phyloP scores from a whole-genome alignment of 2,797 vertebrate species.

The Xyrichtys novacula region DNA sequence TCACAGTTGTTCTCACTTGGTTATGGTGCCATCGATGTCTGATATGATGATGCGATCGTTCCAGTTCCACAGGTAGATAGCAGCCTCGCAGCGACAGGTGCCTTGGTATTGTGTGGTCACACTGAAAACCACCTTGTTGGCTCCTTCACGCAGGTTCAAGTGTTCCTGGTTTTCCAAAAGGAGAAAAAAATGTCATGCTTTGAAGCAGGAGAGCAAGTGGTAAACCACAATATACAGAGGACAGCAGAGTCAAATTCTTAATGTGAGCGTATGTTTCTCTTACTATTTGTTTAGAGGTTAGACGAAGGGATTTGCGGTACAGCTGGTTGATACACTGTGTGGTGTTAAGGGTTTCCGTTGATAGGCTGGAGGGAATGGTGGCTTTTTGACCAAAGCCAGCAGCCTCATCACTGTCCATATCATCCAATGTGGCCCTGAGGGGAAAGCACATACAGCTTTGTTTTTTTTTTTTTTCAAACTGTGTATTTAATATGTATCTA shows the following conservation, averaged over 20 bases:
- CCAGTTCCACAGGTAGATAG: constrained; percentile 97
- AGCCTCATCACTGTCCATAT: constrained; percentile 81
- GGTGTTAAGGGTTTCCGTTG: constrained; percentile 66
- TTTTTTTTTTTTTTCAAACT: too few species aligned
- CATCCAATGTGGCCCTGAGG: constrained; percentile 68
- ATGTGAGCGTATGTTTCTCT: constrained; percentile 40
- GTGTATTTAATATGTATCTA: too few species aligned
- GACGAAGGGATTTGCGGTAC: constrained; percentile 92
- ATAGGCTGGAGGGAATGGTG: constrained; percentile 42
- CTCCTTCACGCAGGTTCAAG: constrained; percentile 92
- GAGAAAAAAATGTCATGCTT: not conserved
- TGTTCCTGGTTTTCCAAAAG: constrained; percentile 76
- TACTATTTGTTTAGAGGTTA: constrained; percentile 92
- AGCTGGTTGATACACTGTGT: constrained; percentile 81
- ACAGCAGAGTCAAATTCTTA: not conserved
- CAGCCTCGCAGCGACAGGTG: constrained; percentile 94
- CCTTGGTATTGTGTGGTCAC: constrained; percentile 98
- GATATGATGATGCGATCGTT: constrained; percentile 94
- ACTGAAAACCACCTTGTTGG: constrained; percentile 93
- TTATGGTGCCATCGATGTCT: constrained; percentile 98
- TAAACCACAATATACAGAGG: not conserved
- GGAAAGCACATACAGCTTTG: constrained; percentile 25
- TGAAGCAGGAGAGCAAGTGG: not conserved
- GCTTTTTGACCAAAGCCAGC: constrained; percentile 64
- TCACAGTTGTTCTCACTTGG: constrained; percentile 85